Conservation (phyloP, 53 echinoderm and acorn worm species). For the Zoroaster sp. region DNA sequence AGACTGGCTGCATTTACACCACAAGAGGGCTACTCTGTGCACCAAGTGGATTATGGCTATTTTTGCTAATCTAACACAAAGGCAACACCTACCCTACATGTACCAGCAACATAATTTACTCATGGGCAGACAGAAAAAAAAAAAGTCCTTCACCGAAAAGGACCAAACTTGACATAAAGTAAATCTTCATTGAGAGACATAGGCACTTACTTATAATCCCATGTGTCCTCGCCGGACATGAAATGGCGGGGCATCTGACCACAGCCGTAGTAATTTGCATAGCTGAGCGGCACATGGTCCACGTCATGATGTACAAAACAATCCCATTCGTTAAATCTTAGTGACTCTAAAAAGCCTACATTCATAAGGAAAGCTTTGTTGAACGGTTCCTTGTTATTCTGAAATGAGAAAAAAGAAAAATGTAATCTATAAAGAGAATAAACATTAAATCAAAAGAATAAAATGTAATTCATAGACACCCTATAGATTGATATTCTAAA, state of each 20-base stretch:
- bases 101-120: too few species aligned
- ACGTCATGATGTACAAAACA: constrained; percentile 82
- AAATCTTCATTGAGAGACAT: too few species aligned
- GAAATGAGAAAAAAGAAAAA: background rate
- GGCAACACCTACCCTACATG: too few species aligned
- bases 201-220: constrained; percentile 78
- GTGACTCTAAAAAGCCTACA: constrained; percentile 71
- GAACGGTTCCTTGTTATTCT: constrained; percentile 59
- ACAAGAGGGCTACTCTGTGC: too few species aligned
- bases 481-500: too few species aligned
- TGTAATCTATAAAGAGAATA: background rate
- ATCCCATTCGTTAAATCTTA: constrained; percentile 76
- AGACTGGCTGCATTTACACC: too few species aligned
- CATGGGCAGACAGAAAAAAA: too few species aligned
- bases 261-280: constrained; percentile 84
- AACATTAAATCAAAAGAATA: background rate
- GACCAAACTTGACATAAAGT: too few species aligned
- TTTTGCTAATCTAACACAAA: too few species aligned
- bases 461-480: background rate
- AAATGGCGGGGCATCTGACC: constrained; percentile 76
- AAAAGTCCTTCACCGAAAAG: too few species aligned
- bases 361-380: constrained; percentile 79
- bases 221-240: constrained; percentile 69
- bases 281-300: constrained; percentile 72
- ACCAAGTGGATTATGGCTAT: too few species aligned